Evolutionary conservation across 2,113 vertebrate species (phyloP).

Genomic region (Pomatorhinus ruficollis): DNA sequence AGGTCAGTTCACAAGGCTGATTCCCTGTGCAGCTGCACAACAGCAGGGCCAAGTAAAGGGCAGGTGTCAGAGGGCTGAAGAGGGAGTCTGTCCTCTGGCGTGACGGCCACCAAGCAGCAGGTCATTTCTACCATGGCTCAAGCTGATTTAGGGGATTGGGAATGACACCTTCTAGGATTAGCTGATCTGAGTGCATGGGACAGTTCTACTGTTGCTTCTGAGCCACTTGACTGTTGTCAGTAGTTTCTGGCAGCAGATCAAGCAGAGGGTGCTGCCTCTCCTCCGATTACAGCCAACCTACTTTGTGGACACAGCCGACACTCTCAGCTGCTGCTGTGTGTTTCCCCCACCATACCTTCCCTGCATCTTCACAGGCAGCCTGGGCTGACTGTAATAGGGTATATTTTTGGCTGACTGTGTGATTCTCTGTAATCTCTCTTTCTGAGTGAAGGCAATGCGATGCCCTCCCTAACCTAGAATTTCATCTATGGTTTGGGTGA

Average conservation of each 20-base stretch:
- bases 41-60: not conserved
- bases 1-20: not conserved
- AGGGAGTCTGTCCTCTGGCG: rapidly evolving
- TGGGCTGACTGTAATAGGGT: not conserved
- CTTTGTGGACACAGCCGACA: not conserved
- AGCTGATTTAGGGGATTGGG: not conserved
- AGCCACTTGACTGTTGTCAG: not conserved
- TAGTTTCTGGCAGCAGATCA: not conserved
- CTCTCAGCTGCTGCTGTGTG: not conserved
- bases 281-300: not conserved
- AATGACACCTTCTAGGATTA: not conserved
- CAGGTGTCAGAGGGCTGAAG: not conserved
- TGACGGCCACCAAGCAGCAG: rapidly evolving
- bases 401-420: not conserved
- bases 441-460: not conserved
- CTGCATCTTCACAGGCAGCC: not conserved
- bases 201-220: not conserved
- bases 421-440: not conserved
- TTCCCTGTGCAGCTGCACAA: not conserved
- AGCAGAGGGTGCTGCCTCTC: not conserved
- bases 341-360: not conserved
- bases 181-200: not conserved
- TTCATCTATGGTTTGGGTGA: not conserved
- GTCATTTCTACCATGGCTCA: not conserved
- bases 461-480: not conserved